These are phyloP conservation scores for Motacilla tschutschensis DNA, from an alignment of 2,113 vertebrate species.

Conservation along the genomic window DNA sequence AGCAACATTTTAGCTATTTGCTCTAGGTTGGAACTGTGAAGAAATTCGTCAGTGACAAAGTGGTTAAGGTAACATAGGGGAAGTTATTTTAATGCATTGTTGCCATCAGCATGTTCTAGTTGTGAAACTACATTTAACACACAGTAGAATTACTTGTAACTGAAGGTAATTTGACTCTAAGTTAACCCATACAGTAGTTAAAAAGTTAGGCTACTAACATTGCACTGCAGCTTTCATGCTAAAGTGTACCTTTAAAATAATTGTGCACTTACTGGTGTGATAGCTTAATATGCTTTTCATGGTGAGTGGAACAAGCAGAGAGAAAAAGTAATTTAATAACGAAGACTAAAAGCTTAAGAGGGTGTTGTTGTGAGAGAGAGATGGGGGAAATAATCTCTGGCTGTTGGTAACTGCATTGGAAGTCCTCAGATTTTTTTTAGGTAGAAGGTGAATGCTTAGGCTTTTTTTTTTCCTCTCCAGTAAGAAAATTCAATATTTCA, in stretches of 20 bases:
- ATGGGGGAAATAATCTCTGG: background rate
- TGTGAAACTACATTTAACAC: constrained; percentile 25
- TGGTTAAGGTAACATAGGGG: constrained; percentile 67
- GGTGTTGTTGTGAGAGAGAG: background rate
- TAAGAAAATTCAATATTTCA: background rate
- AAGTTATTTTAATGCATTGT: constrained; percentile 32
- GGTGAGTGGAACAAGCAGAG: background rate
- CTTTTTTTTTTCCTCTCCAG: background rate
- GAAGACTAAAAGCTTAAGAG: background rate
- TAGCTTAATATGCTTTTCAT: constrained; percentile 26
- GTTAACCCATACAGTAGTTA: constrained; percentile 28
- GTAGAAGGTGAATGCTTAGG: background rate
- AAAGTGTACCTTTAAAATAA: constrained; percentile 21
- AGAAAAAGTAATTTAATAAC: background rate
- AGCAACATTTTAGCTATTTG: constrained; percentile 66
- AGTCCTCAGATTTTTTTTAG: background rate
- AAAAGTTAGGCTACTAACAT: constrained; percentile 43
- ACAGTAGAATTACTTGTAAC: constrained; percentile 8
- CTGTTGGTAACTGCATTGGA: background rate
- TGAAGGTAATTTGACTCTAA: constrained; percentile 4
- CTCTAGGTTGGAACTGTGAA: constrained; percentile 63
- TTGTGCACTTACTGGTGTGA: constrained; percentile 22
- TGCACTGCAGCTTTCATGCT: constrained; percentile 33
- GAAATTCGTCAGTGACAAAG: constrained; percentile 58
- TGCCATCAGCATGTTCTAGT: constrained; percentile 53